Base-by-base conservation (phyloP, 1,140 invertebrate species). In the Tachypleus tridentatus region DNA sequence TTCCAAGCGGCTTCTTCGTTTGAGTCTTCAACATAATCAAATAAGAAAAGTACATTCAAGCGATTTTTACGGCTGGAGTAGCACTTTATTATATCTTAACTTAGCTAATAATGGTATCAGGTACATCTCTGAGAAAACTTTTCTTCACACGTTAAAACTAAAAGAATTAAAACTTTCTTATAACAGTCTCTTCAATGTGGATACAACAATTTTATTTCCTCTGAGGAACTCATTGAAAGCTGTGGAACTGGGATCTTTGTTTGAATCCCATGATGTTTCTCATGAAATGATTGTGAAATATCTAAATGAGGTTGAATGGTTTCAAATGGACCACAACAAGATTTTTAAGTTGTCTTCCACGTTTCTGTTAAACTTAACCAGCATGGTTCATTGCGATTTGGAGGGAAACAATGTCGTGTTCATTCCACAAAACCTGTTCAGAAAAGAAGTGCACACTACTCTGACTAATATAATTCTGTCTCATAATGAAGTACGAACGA, bases 261-360 rank as follows among this genome's bases (percentile, higher is more conserved):
- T 29, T 29, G 29, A 29, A 29, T 91, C 91, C 70, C 87, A 1
- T 67, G 71, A 63, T 83, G 92, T 53, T 85, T 87, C 57, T 47
- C 58, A 54, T 70, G 87, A 90, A 73, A 51, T 62, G 49, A 6
- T 51, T n/a, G 87, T 88, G 0, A 82, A 86, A 67, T 85, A 84
- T 1, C 78, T 94, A 4, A 81, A 79, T 62, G 72, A 70, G 57
- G 63, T 95, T 0, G 82, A 86, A 70, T 93, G 89, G 88, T 77
- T 95, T 51, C 87, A 90, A 8, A 77, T 93, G 66, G 91, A 95
- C 75, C 90, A 92, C 75, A 95, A 94, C 71, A 87, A 90, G 73
- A 83, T 93, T 66, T 83, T 86, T 70, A 81, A 80, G 0, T 79
- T 92, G 1, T 82, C 85, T 10, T 77, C 84, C 49, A 76, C 77